Conservation (phyloP, 2,113 vertebrate genomes). For the Clupea harengus region DNA sequence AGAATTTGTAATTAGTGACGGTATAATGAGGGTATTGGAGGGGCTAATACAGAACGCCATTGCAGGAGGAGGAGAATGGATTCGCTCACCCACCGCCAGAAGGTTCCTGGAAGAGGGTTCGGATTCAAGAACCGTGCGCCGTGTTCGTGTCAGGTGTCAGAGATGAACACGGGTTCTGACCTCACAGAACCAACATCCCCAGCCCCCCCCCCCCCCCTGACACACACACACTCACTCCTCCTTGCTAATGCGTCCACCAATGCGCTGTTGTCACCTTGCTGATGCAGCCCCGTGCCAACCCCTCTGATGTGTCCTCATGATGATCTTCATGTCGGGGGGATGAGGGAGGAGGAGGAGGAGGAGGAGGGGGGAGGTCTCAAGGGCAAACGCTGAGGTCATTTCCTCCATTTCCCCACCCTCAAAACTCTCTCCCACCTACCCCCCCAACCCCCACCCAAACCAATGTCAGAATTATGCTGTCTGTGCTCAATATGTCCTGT, state of each 20-base stretch:
- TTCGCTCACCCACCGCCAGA: constrained; percentile 68
- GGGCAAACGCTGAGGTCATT: constrained; percentile 57
- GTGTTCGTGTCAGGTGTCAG: constrained; percentile 16
- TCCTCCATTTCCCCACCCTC: constrained; percentile 45
- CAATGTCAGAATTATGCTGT: constrained; percentile 63
- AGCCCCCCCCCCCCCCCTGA: not conserved
- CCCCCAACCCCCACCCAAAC: constrained; percentile 49
- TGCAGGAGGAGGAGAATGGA: constrained; percentile 56
- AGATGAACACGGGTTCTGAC: not conserved
- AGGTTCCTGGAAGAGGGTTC: constrained; percentile 36
- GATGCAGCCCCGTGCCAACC: constrained; percentile 42
- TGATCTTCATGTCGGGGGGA: constrained; percentile 57
- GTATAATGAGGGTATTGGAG: constrained; percentile 96
- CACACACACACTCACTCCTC: constrained; percentile 24
- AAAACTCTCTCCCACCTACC: constrained; percentile 51
- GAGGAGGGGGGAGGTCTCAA: constrained; percentile 44
- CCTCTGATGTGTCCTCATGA: constrained; percentile 62
- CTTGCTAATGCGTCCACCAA: not conserved
- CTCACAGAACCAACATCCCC: not conserved
- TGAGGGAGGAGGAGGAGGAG: not conserved
- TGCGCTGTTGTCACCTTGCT: constrained; percentile 34
- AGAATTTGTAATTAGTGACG: constrained; percentile 98
- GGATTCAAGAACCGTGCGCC: constrained; percentile 16
- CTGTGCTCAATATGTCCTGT: constrained; percentile 64
- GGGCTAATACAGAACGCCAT: constrained; percentile 77